Evolutionary conservation across 2,797 vertebrate species (phyloP).

Genomic region (Sebastes melanostomus): DNA sequence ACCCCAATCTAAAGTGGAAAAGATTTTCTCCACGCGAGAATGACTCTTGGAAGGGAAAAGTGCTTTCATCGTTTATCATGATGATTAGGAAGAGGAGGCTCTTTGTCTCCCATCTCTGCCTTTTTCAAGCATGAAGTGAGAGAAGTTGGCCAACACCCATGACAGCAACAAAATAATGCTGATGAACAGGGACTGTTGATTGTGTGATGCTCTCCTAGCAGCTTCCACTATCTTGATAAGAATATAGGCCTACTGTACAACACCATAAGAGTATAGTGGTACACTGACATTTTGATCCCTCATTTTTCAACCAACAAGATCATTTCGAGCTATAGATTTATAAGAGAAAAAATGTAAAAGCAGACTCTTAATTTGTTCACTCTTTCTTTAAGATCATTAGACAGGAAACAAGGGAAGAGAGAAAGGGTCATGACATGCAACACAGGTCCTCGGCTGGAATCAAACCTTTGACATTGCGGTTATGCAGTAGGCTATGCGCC

Average conservation of each 20-base stretch:
- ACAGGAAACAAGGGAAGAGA: background rate
- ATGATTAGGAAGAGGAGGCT: conserved; percentile 76
- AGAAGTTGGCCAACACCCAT: conserved; percentile 54
- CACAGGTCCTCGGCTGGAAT: background rate
- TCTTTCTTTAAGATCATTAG: background rate
- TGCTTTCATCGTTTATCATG: conserved; percentile 75
- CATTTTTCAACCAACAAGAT: background rate
- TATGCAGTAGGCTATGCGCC: no score
- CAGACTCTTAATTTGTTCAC: background rate
- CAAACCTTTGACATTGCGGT: fast-evolving
- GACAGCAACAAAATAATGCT: conserved; percentile 39
- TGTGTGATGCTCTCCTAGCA: conserved; percentile 1
- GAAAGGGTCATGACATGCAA: background rate
- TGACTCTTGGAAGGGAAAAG: conserved; percentile 68
- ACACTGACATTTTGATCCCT: conserved; percentile 11
- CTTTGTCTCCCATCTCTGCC: conserved; percentile 66
- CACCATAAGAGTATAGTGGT: background rate
- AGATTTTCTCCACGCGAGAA: conserved; percentile 67
- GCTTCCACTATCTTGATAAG: background rate
- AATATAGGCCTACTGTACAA: background rate
- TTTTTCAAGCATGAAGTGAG: conserved; percentile 47
- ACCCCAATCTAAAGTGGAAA: conserved; percentile 73
- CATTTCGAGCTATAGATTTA: background rate
- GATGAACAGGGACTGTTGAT: conserved; percentile 22
- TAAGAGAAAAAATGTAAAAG: background rate